A percentile compares a stretch with the other conserved stretches of the same genome.
Conservation (phyloP, 1,140 invertebrate genomes). For the Ceratitis capitata region DNA sequence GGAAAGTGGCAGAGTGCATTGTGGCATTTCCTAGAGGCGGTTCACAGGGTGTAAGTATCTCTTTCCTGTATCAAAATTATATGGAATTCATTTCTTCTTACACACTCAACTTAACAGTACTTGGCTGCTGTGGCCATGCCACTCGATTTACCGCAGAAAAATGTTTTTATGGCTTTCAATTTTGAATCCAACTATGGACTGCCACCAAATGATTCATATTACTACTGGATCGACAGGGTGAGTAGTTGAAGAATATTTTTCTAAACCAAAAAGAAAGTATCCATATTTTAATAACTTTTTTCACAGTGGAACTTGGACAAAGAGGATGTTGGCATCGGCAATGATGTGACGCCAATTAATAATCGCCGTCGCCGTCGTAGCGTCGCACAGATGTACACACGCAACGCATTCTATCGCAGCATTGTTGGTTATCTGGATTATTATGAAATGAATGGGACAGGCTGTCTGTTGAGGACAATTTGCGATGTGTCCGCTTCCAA, state of each 20-base stretch:
- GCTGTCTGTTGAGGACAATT: constrained; percentile 67
- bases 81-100: neutral
- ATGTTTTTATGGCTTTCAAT: constrained; percentile 78
- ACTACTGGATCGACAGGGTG: constrained; percentile 58
- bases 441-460: constrained; percentile 67
- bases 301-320: constrained; percentile 57
- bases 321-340: constrained; percentile 51
- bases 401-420: constrained; percentile 55
- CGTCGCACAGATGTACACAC: constrained; percentile 44
- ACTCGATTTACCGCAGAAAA: constrained; percentile 73
- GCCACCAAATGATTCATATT: constrained; percentile 55
- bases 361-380: constrained; percentile 45
- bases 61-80: neutral
- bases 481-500: constrained; percentile 66
- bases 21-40: constrained; percentile 56
- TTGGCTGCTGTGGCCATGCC: constrained; percentile 78
- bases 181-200: constrained; percentile 78
- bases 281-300: neutral
- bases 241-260: constrained; percentile 37
- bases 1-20: neutral
- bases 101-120: constrained; percentile 44
- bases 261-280: neutral
- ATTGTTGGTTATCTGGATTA: constrained; percentile 55
- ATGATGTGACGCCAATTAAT: constrained; percentile 55
- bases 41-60: constrained; percentile 53